Percentiles rank a stretch among this genome's conserved stretches.
Evolutionary conservation across 2,113 vertebrate genomes (phyloP).

Genomic region (Dinomys branickii): DNA sequence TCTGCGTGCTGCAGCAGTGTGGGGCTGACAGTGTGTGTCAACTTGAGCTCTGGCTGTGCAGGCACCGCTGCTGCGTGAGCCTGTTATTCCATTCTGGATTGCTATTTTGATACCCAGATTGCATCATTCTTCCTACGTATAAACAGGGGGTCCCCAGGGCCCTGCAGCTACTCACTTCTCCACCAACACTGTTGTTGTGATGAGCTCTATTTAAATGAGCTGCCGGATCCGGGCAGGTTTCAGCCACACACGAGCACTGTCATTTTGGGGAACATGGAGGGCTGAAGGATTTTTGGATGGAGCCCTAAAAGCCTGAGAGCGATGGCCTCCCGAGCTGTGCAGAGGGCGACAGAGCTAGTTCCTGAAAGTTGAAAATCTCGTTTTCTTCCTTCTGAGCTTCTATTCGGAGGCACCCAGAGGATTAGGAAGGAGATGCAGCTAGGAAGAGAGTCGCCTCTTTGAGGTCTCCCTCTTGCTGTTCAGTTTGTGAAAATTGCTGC

Average conservation of each 20-base stretch:
- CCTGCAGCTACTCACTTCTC: constrained; percentile 83
- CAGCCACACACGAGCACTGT: constrained; percentile 77
- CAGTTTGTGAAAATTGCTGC: constrained; percentile 82
- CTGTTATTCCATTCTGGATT: constrained; percentile 86
- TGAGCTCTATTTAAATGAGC: constrained; percentile 86
- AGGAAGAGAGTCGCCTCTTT: constrained; percentile 76
- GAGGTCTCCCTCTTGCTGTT: constrained; percentile 75
- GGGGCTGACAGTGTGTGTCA: constrained; percentile 81
- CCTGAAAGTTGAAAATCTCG: constrained; percentile 76
- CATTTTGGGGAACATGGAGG: constrained; percentile 79
- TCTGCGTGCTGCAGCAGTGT: constrained; percentile 81
- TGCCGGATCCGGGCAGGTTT: constrained; percentile 79
- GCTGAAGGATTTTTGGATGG: constrained; percentile 76
- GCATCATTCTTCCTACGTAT: constrained; percentile 88
- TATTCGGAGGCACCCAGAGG: constrained; percentile 78
- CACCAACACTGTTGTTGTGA: constrained; percentile 84
- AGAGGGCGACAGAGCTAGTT: constrained; percentile 78
- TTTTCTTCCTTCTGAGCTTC: constrained; percentile 73
- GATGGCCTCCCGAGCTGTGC: constrained; percentile 63
- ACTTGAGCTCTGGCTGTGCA: constrained; percentile 75
- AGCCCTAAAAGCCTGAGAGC: constrained; percentile 64
- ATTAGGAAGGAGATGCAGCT: constrained; percentile 77
- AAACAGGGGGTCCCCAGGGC: constrained; percentile 88
- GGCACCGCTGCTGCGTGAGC: constrained; percentile 82
- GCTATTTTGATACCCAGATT: constrained; percentile 87